Evolutionary conservation across 2,113 vertebrate genomes (phyloP), one percentile per base, ranked within the genome.

Genomic region (Prunella himalayana): DNA sequence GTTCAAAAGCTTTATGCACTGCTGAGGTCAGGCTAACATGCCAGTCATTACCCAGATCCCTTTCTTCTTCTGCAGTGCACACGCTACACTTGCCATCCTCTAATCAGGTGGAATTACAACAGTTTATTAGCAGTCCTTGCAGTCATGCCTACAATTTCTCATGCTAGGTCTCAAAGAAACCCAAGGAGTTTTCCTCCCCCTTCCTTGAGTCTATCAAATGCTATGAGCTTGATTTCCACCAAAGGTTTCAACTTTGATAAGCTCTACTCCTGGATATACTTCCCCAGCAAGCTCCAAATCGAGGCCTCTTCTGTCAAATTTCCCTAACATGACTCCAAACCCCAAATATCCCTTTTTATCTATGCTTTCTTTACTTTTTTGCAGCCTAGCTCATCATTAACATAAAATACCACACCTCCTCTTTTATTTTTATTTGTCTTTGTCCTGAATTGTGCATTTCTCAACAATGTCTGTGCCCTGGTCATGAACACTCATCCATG

Each of bases 51-150:
- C 73, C 51, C 92, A 84, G 60, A 73, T 93, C 60, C 60, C 95
- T 97, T 97, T 97, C 56, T 97, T 97, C 94, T 93, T 63, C 88
- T 57, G 30, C 94, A 78, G 76, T 18, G 39, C 66, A 91, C 92
- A 77, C 0, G 61, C 54, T 91, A 83, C 88, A 84, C 94, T 93
- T 88, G 90, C 94, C 80, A 81, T 91, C 78, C 95, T 91, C 88
- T 95, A 95, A 97, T 96, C 94, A 94, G 72, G 49, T 92, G 69
- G 94, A 97, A 95, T 95, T 93, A 95, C 83, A 92, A 91, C 4
- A 1, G 72, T 94, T 96, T 97, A 96, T 97, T 96, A 95, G 77
- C 94, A 94, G 86, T 54, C 64, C 91, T 92, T 60, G 83, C 60
- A 66, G 65, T 88, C 91, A 91, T 90, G 71, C 85, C 94, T 7